Conservation (phyloP, 2,113 vertebrate species). For the Toxotes chatareus region DNA sequence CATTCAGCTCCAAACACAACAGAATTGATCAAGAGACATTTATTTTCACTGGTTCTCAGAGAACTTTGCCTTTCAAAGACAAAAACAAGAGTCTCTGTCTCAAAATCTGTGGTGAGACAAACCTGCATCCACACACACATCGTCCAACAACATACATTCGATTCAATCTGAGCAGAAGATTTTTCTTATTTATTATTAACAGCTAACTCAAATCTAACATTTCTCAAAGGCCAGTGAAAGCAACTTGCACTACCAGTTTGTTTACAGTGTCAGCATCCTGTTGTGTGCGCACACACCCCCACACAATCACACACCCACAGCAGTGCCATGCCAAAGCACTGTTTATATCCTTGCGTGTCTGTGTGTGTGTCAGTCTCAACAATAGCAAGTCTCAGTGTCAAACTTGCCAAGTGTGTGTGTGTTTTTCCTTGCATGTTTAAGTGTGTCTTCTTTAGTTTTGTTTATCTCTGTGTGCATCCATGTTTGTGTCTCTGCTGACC, state of each 20-base stretch:
- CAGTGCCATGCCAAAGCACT: neutral
- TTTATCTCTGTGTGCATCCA: neutral
- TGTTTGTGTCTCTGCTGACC: conserved; percentile 57
- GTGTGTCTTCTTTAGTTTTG: neutral
- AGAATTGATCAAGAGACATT: neutral
- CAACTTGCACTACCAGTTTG: neutral
- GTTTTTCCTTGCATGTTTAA: neutral
- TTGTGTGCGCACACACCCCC: neutral
- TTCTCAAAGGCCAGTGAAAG: neutral
- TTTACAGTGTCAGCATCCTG: neutral
- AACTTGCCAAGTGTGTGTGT: neutral
- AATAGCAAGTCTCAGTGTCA: neutral
- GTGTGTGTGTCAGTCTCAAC: neutral
- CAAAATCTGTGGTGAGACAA: too few species aligned
- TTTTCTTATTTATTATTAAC: too few species aligned
- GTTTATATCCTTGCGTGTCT: neutral
- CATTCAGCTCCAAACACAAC: neutral
- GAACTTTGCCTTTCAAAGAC: neutral
- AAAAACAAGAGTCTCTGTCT: neutral
- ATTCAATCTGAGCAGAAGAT: too few species aligned
- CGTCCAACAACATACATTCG: too few species aligned
- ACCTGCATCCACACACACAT: too few species aligned
- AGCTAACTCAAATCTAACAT: neutral
- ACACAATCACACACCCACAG: neutral
- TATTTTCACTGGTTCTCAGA: neutral